A percentile compares a stretch with the other conserved stretches of the same genome.
Evolutionary conservation across 1,140 invertebrate species (phyloP).

Genomic region (Oreohelix idahoensis): DNA sequence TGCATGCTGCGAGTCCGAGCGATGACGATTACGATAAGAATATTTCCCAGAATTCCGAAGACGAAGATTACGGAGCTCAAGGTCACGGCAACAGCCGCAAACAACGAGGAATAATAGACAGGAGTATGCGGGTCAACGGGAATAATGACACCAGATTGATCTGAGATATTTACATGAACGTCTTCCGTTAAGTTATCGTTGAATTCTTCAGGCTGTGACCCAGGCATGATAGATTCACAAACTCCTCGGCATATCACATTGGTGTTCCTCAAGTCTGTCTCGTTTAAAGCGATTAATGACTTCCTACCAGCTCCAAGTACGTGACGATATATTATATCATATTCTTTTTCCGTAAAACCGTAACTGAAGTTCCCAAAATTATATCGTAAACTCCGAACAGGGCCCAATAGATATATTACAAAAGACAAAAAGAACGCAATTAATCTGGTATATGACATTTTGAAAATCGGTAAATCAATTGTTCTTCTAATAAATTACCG

Average conservation of each 20-base stretch:
- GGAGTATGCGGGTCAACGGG: not conserved
- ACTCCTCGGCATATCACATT: not conserved
- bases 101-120: constrained; percentile 43
- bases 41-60: constrained; percentile 67
- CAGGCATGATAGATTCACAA: not conserved
- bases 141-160: not conserved
- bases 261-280: not conserved
- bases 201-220: not conserved
- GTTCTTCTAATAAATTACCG: too few relatives aligned
- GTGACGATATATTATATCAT: too few relatives aligned
- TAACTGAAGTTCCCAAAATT: too few relatives aligned
- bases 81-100: constrained; percentile 42
- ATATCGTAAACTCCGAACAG: too few relatives aligned
- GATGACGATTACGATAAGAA: constrained; percentile 74
- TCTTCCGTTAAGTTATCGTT: not conserved
- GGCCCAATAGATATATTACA: too few relatives aligned
- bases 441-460: too few relatives aligned
- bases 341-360: too few relatives aligned
- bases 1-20: constrained; percentile 74
- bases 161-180: not conserved
- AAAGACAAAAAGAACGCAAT: too few relatives aligned
- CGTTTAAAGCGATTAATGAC: not conserved
- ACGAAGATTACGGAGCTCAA: constrained; percentile 56
- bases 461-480: too few relatives aligned
- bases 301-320: too few relatives aligned